Conservation (phyloP, 2,113 vertebrate species). For the Paedocypris sp. region DNA sequence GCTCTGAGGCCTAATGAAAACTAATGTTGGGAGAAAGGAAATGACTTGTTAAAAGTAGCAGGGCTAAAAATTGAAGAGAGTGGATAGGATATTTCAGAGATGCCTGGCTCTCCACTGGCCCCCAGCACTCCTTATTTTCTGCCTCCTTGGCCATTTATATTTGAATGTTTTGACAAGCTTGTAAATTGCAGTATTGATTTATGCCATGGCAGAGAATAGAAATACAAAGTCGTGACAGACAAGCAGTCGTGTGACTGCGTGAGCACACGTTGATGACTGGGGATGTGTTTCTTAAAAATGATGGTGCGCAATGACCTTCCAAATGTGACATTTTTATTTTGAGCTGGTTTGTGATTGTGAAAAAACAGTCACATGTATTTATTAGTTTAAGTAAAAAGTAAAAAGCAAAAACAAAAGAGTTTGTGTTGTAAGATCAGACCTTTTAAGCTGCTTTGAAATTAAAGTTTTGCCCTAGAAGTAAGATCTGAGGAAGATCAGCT, state of each 20-base stretch:
- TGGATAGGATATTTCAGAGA: slow-evolving; percentile 25
- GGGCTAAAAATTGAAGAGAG: slow-evolving; percentile 21
- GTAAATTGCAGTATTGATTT: slow-evolving; percentile 46
- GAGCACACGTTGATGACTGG: neutral
- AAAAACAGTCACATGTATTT: too few relatives aligned
- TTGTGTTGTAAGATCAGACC: too few relatives aligned
- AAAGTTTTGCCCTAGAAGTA: too few relatives aligned
- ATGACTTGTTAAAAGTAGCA: slow-evolving; percentile 43
- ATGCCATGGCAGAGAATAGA: slow-evolving; percentile 26
- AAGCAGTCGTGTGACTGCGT: neutral
- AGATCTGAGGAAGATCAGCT: too few relatives aligned
- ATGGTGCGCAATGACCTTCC: slow-evolving; percentile 22
- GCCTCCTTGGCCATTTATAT: slow-evolving; percentile 36
- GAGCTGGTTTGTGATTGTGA: too few relatives aligned
- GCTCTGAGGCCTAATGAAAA: slow-evolving; percentile 41
- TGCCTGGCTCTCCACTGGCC: neutral
- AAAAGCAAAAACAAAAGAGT: too few relatives aligned
- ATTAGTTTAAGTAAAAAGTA: too few relatives aligned
- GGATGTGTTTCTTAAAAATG: slow-evolving; percentile 12
- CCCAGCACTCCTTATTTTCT: neutral
- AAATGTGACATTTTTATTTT: slow-evolving; percentile 14
- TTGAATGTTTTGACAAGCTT: slow-evolving; percentile 46
- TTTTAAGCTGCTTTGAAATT: too few relatives aligned
- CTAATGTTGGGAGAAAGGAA: slow-evolving; percentile 37
- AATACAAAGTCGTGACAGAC: slow-evolving; percentile 32